Percentiles rank a stretch among this genome's conserved stretches.
These are phyloP conservation scores for Polydesmus complanatus DNA, from an alignment of 2,888 invertebrate species.

Conservation along the genomic window DNA sequence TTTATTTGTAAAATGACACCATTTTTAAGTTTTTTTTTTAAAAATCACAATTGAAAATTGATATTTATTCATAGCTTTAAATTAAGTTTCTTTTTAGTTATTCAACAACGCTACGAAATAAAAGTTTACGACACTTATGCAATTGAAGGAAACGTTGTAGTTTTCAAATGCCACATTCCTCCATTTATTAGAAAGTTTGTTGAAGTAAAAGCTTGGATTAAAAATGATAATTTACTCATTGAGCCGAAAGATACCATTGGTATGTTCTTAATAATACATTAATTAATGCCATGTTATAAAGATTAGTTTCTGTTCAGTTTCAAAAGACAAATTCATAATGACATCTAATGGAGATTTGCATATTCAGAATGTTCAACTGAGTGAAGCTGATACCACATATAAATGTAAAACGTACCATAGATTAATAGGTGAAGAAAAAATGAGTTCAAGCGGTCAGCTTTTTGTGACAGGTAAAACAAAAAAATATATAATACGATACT, in stretches of 20 bases:
- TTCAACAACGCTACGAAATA: not conserved
- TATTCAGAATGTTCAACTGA: not conserved
- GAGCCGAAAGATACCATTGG: not conserved
- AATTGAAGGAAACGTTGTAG: not conserved
- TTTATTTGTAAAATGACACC: no score
- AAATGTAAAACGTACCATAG: constrained; percentile 2
- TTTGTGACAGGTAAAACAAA: not conserved
- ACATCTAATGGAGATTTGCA: not conserved
- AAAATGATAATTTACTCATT: constrained; percentile 1
- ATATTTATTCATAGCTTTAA: no score
- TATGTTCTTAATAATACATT: not conserved
- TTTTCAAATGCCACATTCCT: constrained; percentile 2
- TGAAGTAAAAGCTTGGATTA: not conserved
- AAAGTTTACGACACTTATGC: constrained; percentile 1
- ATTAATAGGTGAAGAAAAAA: not conserved
- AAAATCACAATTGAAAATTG: no score
- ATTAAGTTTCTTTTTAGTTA: no score
- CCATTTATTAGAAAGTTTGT: not conserved
- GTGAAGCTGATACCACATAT: not conserved
- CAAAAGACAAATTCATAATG: not conserved
- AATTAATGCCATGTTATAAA: not conserved
- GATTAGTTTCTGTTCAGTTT: not conserved
- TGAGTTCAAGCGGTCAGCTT: not conserved
- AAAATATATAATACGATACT: not conserved
- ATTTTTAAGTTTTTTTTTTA: no score